These are phyloP conservation scores for Halcyon badia DNA, from an alignment of 2,797 vertebrate species.

Conservation along the genomic window DNA sequence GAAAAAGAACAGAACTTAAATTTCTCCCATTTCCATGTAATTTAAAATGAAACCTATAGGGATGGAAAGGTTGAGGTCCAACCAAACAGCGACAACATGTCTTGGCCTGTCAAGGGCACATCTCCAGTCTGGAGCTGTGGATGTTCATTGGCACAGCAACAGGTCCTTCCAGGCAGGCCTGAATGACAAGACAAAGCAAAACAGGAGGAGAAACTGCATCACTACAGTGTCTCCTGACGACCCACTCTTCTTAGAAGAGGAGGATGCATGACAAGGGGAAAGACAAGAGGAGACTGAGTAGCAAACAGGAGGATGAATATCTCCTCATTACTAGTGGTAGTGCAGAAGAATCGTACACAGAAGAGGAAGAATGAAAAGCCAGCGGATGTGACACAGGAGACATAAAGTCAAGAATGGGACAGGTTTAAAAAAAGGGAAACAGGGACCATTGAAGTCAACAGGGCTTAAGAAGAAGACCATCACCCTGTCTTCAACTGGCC, in stretches of 20 bases:
- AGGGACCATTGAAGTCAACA: not conserved
- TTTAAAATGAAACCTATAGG: not conserved
- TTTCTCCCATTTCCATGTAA: not conserved
- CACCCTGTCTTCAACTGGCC: not conserved
- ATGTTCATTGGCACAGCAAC: not conserved
- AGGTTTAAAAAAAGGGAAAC: not conserved
- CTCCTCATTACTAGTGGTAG: fast-evolving
- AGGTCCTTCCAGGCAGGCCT: not conserved
- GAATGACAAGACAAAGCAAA: not conserved
- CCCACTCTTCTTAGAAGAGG: not conserved
- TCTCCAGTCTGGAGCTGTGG: not conserved
- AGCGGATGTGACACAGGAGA: not conserved
- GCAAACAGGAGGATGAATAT: not conserved
- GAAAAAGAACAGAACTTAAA: not conserved
- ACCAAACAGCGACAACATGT: not conserved
- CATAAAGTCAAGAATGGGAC: not conserved
- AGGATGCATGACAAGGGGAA: not conserved
- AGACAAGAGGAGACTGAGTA: not conserved
- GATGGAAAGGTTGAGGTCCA: not conserved
- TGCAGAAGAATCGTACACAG: not conserved
- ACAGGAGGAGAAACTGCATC: not conserved
- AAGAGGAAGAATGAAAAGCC: not conserved
- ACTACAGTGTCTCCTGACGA: not conserved
- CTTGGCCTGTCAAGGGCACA: not conserved
- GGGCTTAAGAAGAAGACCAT: not conserved